phyloP scores from a whole-genome alignment of 2,797 vertebrate species.

The Apogon talboti region DNA sequence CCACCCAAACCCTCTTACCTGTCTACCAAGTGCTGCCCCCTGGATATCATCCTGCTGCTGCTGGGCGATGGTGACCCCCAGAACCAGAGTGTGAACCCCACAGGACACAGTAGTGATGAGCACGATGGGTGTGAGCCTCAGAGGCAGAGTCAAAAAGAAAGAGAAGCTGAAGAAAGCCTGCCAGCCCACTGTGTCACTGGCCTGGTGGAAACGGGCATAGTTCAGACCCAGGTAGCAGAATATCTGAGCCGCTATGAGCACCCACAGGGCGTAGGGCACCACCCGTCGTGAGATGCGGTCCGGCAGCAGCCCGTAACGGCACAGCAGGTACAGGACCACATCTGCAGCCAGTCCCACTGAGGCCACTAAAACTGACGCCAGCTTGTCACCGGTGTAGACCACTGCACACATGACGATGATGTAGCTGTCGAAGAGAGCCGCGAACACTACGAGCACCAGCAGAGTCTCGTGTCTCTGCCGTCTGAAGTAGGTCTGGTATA shows the following conservation, averaged over 20 bases:
- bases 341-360: slow-evolving; percentile 84
- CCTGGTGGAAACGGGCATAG: slow-evolving; percentile 88
- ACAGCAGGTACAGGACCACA: slow-evolving; percentile 87
- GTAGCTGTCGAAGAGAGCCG: slow-evolving; percentile 94
- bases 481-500: slow-evolving; percentile 97
- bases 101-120: slow-evolving; percentile 89
- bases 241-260: slow-evolving; percentile 90
- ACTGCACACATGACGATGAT: slow-evolving; percentile 90
- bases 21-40: slow-evolving; percentile 84
- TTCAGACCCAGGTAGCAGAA: slow-evolving; percentile 92
- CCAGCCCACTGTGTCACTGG: slow-evolving; percentile 94
- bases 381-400: slow-evolving; percentile 88
- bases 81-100: slow-evolving; percentile 89
- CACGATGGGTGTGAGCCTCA: slow-evolving; percentile 91
- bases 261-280: slow-evolving; percentile 91
- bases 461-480: slow-evolving; percentile 94
- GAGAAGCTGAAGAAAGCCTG: slow-evolving; percentile 96
- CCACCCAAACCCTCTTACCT: slow-evolving; percentile 81
- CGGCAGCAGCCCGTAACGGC: slow-evolving; percentile 86
- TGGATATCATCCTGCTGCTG: slow-evolving; percentile 86
- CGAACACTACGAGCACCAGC: slow-evolving; percentile 93
- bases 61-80: slow-evolving; percentile 91
- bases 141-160: slow-evolving; percentile 92
- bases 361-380: slow-evolving; percentile 86
- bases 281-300: slow-evolving; percentile 86